Evolutionary conservation across 2,888 invertebrate species (phyloP).

Genomic region (Microplitis manilae): DNA sequence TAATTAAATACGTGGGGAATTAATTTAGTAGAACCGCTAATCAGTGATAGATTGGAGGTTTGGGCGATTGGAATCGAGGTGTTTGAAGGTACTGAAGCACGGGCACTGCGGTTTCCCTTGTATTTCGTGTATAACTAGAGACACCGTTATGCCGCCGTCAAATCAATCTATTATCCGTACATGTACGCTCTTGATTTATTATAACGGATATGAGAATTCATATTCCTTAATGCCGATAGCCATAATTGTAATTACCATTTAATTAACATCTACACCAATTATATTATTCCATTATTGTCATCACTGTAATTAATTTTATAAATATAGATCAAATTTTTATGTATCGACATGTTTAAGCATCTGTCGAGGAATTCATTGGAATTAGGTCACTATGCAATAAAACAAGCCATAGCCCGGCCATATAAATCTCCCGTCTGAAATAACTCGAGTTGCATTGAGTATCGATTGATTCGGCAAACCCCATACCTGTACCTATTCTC

Average conservation of each 20-base stretch:
- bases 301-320: too few species aligned
- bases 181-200: conserved; percentile 21
- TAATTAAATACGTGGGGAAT: not conserved
- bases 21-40: not conserved
- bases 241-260: not conserved
- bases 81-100: conserved; percentile 44
- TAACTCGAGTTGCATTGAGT: not conserved
- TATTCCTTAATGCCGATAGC: not conserved
- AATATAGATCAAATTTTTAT: too few species aligned
- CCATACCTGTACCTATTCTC: too few species aligned
- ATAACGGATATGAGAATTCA: not conserved
- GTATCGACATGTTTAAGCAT: too few species aligned
- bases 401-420: not conserved
- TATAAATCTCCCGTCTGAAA: not conserved
- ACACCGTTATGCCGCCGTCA: conserved; percentile 20
- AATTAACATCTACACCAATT: too few species aligned
- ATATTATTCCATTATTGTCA: too few species aligned
- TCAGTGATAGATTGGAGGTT: conserved; percentile 46
- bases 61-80: conserved; percentile 56
- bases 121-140: conserved; percentile 46
- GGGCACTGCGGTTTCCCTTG: conserved; percentile 50
- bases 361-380: too few species aligned
- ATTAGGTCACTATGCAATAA: too few species aligned
- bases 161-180: conserved; percentile 43
- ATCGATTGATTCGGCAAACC: not conserved